These are phyloP conservation scores for Prunella fulvescens DNA, from an alignment of 2,113 vertebrate genomes.

Conservation along the genomic window DNA sequence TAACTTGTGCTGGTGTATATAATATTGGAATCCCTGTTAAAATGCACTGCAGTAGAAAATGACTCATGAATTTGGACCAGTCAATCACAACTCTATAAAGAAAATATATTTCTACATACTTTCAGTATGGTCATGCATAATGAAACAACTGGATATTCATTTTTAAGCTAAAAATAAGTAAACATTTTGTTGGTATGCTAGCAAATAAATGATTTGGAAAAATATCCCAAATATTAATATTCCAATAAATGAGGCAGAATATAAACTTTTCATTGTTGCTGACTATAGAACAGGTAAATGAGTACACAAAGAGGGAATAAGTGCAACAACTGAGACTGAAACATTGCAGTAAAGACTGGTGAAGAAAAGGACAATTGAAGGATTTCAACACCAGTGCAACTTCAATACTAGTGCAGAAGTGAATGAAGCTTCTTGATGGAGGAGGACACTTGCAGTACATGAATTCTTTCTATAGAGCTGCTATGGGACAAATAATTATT, in stretches of 20 bases:
- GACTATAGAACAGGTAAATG: background rate
- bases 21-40: background rate
- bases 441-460: background rate
- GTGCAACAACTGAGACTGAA: background rate
- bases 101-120: background rate
- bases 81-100: background rate
- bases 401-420: background rate
- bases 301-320: background rate
- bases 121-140: background rate
- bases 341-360: background rate
- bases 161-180: background rate
- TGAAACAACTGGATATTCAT: background rate
- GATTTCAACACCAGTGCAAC: background rate
- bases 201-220: background rate
- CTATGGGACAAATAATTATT: background rate
- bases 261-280: background rate
- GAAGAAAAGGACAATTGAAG: background rate
- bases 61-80: background rate
- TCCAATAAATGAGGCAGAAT: background rate
- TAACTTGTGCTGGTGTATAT: background rate
- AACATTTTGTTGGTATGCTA: background rate
- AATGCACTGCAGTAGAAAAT: background rate
- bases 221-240: background rate
- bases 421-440: background rate
- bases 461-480: background rate